A percentile compares a stretch with the other conserved stretches of the same genome.
Evolutionary conservation across 2,888 invertebrate genomes (phyloP).

Genomic region (Noctua janthe): DNA sequence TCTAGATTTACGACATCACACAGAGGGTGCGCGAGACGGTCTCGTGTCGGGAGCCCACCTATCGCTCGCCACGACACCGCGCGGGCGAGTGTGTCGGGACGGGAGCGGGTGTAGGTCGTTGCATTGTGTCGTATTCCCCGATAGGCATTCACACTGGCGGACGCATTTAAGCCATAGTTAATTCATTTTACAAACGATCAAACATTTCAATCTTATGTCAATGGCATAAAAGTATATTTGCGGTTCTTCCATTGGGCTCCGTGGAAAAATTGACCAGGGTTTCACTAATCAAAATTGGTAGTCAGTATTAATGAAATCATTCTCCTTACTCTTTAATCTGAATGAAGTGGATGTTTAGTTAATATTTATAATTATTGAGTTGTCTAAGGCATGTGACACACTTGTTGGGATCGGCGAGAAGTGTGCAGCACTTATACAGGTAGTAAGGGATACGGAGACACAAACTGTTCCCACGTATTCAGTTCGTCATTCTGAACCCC

Average conservation of each 20-base stretch:
- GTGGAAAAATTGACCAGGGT: not conserved
- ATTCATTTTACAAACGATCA: not conserved
- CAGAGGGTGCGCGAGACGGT: not conserved
- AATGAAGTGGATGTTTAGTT: not conserved
- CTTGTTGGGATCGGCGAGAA: not conserved
- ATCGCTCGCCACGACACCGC: no score
- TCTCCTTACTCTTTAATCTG: not conserved
- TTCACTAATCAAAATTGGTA: not conserved
- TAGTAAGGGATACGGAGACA: no score
- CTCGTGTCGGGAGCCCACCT: no score
- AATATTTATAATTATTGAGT: not conserved
- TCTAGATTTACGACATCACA: not conserved
- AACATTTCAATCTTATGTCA: not conserved
- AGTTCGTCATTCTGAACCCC: no score
- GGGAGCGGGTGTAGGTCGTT: no score
- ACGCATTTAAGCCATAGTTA: not conserved
- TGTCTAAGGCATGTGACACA: no score
- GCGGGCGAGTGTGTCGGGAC: no score
- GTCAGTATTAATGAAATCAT: not conserved
- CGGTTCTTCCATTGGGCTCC: not conserved
- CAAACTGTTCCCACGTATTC: no score
- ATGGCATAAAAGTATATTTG: not conserved
- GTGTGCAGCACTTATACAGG: not conserved
- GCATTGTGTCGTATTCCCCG: no score
- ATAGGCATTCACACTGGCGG: no score